Base-by-base conservation (phyloP, 2,888 invertebrate species). In the Torymus aiolomorphi region DNA sequence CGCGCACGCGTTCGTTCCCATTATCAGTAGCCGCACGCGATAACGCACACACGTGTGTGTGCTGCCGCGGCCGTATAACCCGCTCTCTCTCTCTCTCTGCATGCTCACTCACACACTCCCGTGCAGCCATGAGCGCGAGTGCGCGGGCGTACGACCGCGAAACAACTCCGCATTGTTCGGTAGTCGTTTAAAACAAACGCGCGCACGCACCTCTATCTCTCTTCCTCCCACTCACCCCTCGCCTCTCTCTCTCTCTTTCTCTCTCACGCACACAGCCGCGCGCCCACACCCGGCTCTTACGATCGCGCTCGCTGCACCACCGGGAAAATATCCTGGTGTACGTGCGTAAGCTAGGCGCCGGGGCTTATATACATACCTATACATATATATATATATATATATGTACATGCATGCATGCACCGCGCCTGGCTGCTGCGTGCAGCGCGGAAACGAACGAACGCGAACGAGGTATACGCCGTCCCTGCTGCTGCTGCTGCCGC, bases 131-230 rank as follows among this genome's bases (percentile, higher is more conserved):
- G 18, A 16, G 18, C n/a, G 16, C 4, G 18, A 16, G 18, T 12
- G 16, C 4, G 56, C 31, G 49, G 10, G 61, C 71, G 31, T 24
- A n/a, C 20, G 16, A 24, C 24, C 16, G 10, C 78, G 51, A 74
- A 74, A 73, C 73, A 69, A 72, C 67, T 63, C 70, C n/a, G 74
- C 70, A 70, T 74, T 65, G 79, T 79, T 75, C 79, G 74, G 13
- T 56, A 62, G 74, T 70, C 79, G 79, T 79, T 79, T 79, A 75
- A 79, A 79, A 79, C 79, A 79, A 78, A 79, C 75, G 70, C 79
- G 16, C 62, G 20, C 70, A 65, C 42, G 62, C 62, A 62, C 31
- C 42, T 31, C 51, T 24, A 14, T 20, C 52, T 69, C 54, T 57
- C 57, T 18, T 14, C 12, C 66, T 71, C 71, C 49, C 31, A 52